Evolutionary conservation across 1,140 invertebrate species (phyloP), one percentile per base, ranked within the genome.

Genomic region (Trichogramma pretiosum): DNA sequence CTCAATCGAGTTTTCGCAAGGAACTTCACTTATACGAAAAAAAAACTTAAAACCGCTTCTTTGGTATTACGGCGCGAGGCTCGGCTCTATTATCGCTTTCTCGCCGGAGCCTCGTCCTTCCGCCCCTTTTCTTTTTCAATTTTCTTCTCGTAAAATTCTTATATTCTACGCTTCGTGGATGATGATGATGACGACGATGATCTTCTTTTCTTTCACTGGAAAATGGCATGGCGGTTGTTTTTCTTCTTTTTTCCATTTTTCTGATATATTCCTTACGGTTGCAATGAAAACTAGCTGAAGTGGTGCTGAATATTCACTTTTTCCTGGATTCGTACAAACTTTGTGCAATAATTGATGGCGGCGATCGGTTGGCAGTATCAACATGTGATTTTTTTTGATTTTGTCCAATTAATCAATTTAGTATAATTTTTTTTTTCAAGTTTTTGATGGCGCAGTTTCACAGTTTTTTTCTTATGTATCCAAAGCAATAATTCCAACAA

Each of bases 51-150:
- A 62, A 58, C 58, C 59, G 62, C 61, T 63, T 66, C 63, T 66
- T 66, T 66, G 64, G 64, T 65, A 66, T 65, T 63, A 57, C 53
- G 56, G 50, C 55, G 56, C 56, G 57, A 61, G 56, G 56, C 28
- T 50, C 48, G 40, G 48, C 40, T 28, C 48, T 44, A 35, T 38
- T 46, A 47, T 36, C 17, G 30, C 24, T 17, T 42, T 39, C 23
- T 43, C 41, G 40, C 34, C 18, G 40, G 47, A 43, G 34, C 40
- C 47, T 42, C 33, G 47, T 48, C 48, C 41, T 50, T 44, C 41
- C 41, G 40, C 14, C 39, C 26, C 35, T 24, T 35, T 44, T 21
- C 11, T 40, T 26, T 35, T 28, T 21, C n/a, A 26, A 22, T 13
- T 35, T 48, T 23, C 8, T 28, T 35, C 16, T 41, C 22, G 38